Conservation (phyloP, 2,888 invertebrate species). For the Cerceris rybyensis region DNA sequence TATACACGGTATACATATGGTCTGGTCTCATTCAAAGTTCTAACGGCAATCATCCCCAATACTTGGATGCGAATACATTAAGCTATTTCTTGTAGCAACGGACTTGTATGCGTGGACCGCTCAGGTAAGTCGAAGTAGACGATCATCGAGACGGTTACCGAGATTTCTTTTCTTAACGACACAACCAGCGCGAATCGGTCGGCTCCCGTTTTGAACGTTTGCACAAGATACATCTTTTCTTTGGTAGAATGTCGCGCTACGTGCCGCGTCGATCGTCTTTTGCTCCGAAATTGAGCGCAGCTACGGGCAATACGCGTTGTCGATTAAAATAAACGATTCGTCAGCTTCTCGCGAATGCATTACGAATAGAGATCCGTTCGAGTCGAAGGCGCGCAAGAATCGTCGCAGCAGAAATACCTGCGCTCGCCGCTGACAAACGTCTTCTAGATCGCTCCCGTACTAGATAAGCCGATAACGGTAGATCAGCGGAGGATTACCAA, state of each 20-base stretch:
- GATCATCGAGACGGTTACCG: neutral
- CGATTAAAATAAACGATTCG: too few relatives aligned
- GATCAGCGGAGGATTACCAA: slow-evolving; percentile 78
- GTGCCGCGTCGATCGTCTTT: too few relatives aligned
- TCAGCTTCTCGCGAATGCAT: too few relatives aligned
- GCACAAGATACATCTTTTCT: too few relatives aligned
- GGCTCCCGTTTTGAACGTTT: too few relatives aligned
- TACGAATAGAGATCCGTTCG: too few relatives aligned
- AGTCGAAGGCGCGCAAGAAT: neutral
- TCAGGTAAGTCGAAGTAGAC: slow-evolving; percentile 59
- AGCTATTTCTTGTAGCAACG: slow-evolving; percentile 31
- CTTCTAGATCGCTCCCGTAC: neutral
- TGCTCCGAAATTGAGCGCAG: too few relatives aligned
- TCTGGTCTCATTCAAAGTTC: slow-evolving; percentile 48
- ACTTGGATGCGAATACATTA: slow-evolving; percentile 67
- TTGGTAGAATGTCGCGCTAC: too few relatives aligned
- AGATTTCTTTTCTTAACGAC: too few relatives aligned
- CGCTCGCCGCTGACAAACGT: neutral
- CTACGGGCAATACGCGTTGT: too few relatives aligned
- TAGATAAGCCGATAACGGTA: slow-evolving; percentile 44
- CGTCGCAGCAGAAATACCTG: neutral
- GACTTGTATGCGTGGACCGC: slow-evolving; percentile 27
- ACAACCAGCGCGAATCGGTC: too few relatives aligned
- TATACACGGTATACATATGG: neutral
- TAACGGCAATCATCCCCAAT: slow-evolving; percentile 79